phyloP scores from a whole-genome alignment of 2,888 invertebrate genomes.

The Nomada ruficornis region DNA sequence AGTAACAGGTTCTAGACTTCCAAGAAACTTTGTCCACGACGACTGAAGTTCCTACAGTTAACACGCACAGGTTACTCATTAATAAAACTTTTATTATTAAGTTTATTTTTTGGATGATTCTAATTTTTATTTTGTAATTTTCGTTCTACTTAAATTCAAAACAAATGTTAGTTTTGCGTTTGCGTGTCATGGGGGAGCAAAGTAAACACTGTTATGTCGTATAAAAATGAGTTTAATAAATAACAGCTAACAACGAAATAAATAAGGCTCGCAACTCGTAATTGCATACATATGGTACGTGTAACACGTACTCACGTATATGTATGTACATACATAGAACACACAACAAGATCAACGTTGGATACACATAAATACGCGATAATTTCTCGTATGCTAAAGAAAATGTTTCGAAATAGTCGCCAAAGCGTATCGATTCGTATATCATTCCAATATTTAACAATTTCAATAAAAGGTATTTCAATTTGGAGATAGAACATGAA shows the following conservation, averaged over 20 bases:
- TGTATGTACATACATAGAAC: conserved; percentile 72
- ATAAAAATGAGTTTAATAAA: conserved; percentile 83
- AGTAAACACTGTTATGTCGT: conserved; percentile 61
- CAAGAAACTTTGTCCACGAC: conserved; percentile 44
- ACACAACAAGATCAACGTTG: conserved; percentile 53
- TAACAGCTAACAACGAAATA: conserved; percentile 81
- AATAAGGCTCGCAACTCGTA: conserved; percentile 76
- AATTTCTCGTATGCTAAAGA: conserved; percentile 28
- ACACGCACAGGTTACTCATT: conserved; percentile 23
- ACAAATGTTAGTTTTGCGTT: not conserved
- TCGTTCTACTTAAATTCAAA: not conserved
- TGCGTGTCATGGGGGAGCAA: conserved; percentile 8
- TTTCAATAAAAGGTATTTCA: conserved; percentile 18
- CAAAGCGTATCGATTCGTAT: not conserved
- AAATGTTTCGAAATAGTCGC: conserved; percentile 15
- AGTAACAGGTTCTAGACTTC: conserved; percentile 46
- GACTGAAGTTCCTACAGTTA: conserved; percentile 15
- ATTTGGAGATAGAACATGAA: conserved; percentile 27
- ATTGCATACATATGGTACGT: conserved; percentile 63
- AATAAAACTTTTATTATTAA: too few species aligned
- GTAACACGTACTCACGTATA: conserved; percentile 63
- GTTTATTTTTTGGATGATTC: too few species aligned
- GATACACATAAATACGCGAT: conserved; percentile 46
- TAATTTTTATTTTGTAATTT: not conserved
- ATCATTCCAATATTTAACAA: not conserved